Base-by-base conservation (phyloP, 1,140 invertebrate genomes). In the Lepidurus packardi region DNA sequence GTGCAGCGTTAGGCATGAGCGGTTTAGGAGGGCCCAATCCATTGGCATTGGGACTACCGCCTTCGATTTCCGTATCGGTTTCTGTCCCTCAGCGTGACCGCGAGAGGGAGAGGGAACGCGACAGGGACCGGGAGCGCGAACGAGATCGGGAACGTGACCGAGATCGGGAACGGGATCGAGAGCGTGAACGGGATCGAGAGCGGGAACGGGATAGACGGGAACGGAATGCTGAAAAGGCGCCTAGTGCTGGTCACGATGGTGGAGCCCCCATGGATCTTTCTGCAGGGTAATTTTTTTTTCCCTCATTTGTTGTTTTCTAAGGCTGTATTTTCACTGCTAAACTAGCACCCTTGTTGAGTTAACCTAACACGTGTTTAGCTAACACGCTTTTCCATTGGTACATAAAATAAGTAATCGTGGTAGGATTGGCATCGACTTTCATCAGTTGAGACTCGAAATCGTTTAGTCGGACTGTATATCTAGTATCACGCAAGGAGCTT, bases 21-120 rank as follows among this genome's bases (percentile, higher is more conserved):
- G 43, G 76, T 45, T 53, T 65, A 77, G 41, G 76, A 47, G 44
- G 42, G 41, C 73, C 78, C 25, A 78, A 74, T 75, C 75, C 80
- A 9, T 81, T 81, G n/a, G 81, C 78, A 10, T 43, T 79, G 43
- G 80, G 80, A n/a, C 41, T 79, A 8, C 80, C 80, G 16, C 78
- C 80, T 25, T 80, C 79, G 10, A 80, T 80, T 24, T 80, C 79
- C 21, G 79, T 80, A 6, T 80, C 79, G 9, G 79, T 80, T 65
- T 65, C 53, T 65, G 53, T 65, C 21, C 53, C 53, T 21, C 53
- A 65, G 13, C 53, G 53, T 0, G 53, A 65, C 13, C 53, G 53
- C 0, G 53, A 65, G 10, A 65, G 53, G 21, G 53, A 65, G n/a
- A 65, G 53, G 13, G 53, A 65, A 5, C 16, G 53, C 6, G 53